Conservation (phyloP, 1,140 invertebrate genomes). For the Trichomalopsis sarcophagae region DNA sequence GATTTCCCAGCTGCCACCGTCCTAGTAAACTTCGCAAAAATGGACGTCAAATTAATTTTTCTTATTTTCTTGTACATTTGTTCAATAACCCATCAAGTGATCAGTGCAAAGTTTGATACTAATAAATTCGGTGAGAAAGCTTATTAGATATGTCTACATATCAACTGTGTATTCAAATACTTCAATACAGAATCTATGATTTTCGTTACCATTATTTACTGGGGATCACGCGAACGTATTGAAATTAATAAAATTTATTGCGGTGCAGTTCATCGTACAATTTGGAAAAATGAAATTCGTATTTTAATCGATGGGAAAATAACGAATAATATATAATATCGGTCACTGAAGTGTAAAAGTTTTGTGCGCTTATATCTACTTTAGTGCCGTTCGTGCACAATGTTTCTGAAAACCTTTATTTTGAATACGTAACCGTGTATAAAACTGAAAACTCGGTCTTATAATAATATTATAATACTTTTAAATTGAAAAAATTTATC, state of each 20-base stretch:
- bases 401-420: not conserved
- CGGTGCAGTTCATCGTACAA: too few relatives aligned
- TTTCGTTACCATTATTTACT: too few relatives aligned
- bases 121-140: conserved; percentile 26
- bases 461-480: not conserved
- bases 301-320: too few relatives aligned
- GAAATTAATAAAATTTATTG: too few relatives aligned
- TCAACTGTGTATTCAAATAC: not conserved
- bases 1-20: not conserved
- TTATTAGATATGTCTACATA: too few relatives aligned
- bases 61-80: not conserved
- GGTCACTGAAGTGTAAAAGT: too few relatives aligned
- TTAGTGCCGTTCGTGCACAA: not conserved
- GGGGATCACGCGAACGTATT: too few relatives aligned
- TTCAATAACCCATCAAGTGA: not conserved
- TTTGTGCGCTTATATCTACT: not conserved
- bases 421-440: not conserved
- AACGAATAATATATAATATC: too few relatives aligned
- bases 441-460: not conserved
- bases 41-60: not conserved
- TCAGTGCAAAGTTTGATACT: not conserved
- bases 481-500: not conserved
- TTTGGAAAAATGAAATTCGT: not conserved
- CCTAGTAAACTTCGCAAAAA: not conserved
- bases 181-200: not conserved